These are phyloP conservation scores for Vireo altiloquus DNA, from an alignment of 2,113 vertebrate species.

Conservation along the genomic window DNA sequence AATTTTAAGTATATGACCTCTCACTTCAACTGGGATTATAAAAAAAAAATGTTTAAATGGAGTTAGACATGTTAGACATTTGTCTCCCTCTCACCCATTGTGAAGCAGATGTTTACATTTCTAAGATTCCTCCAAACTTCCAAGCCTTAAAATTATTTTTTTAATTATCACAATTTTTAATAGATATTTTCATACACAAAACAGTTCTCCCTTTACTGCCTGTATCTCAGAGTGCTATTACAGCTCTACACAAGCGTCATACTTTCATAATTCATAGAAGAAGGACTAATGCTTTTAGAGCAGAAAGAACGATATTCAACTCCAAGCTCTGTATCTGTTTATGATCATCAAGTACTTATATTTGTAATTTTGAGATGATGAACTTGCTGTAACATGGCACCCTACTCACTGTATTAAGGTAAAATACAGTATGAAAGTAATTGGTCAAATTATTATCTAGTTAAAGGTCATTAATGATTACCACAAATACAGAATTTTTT, in stretches of 20 bases:
- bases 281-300: neutral
- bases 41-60: neutral
- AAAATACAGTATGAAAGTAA: neutral
- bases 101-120: neutral
- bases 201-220: neutral
- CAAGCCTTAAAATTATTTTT: neutral
- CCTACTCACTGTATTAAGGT: neutral
- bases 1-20: neutral
- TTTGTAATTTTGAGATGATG: neutral
- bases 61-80: neutral
- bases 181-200: neutral
- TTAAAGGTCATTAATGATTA: neutral
- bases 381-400: neutral
- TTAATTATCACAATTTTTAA: neutral
- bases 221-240: neutral
- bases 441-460: neutral
- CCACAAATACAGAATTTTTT: neutral
- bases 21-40: neutral
- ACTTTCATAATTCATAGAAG: neutral
- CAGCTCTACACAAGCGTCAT: neutral
- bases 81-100: neutral
- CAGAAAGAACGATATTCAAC: neutral
- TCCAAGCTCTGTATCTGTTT: neutral
- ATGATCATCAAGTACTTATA: neutral
- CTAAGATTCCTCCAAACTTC: neutral